A percentile compares a stretch with the other conserved stretches of the same genome.
These are phyloP conservation scores for Limnephilus rhombicus DNA, from an alignment of 2,888 invertebrate species.

Conservation along the genomic window DNA sequence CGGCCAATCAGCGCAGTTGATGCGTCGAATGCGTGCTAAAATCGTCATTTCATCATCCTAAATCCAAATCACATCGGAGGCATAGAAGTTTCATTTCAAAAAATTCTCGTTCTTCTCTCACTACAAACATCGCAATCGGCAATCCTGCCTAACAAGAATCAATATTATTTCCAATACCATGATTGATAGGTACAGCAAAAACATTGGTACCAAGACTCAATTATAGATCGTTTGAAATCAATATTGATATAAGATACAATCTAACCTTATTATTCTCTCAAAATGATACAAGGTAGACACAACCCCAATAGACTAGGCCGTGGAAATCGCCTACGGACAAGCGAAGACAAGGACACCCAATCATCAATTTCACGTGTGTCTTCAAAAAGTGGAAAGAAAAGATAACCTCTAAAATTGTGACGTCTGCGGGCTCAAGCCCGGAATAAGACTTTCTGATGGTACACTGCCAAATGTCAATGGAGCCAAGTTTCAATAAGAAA, in stretches of 20 bases:
- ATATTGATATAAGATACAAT: not conserved
- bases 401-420: too few relatives aligned
- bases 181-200: not conserved
- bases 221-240: slow-evolving; percentile 7
- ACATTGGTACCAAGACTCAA: slow-evolving; percentile 11
- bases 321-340: not conserved
- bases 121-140: not conserved
- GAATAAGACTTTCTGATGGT: too few relatives aligned
- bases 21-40: too few relatives aligned
- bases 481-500: too few relatives aligned
- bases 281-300: not conserved
- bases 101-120: not conserved
- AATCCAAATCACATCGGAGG: too few relatives aligned
- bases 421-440: too few relatives aligned
- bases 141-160: not conserved
- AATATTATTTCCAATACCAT: not conserved
- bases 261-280: not conserved
- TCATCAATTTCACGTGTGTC: too few relatives aligned
- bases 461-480: too few relatives aligned
- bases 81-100: too few relatives aligned
- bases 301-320: not conserved
- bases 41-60: too few relatives aligned
- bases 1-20: too few relatives aligned
- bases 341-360: not conserved
- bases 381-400: too few relatives aligned